Evolutionary conservation across 2,888 invertebrate species (phyloP).

Genomic region (Parnassius orleans): DNA sequence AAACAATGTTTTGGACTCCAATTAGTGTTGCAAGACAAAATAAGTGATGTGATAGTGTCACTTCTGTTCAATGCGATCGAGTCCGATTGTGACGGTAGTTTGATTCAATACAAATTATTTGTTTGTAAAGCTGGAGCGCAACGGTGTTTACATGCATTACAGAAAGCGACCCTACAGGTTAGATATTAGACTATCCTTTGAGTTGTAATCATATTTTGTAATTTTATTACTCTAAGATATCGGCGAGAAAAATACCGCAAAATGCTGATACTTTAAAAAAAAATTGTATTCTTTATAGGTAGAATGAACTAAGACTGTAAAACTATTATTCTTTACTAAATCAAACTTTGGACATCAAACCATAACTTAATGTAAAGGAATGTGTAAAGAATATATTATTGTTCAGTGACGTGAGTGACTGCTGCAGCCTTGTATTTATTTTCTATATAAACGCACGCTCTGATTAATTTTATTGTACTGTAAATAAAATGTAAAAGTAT

Average conservation of each 20-base stretch:
- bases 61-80: neutral
- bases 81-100: constrained; percentile 40
- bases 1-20: constrained; percentile 27
- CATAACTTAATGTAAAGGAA: neutral
- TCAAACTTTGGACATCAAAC: neutral
- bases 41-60: constrained; percentile 23
- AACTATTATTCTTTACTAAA: no score
- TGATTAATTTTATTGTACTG: constrained; percentile 24
- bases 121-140: constrained; percentile 75
- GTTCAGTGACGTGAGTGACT: constrained; percentile 8
- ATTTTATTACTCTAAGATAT: no score
- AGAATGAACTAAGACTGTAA: no score
- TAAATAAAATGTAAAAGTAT: constrained; percentile 6
- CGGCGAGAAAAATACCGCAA: no score
- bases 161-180: constrained; percentile 78
- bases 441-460: constrained; percentile 17
- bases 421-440: constrained; percentile 5
- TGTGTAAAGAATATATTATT: constrained; percentile 19
- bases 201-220: no score
- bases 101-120: constrained; percentile 47
- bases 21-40: constrained; percentile 6
- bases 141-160: constrained; percentile 78
- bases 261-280: no score
- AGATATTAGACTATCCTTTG: constrained; percentile 28
- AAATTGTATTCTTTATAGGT: no score